Conservation (phyloP, 1,140 invertebrate species). For the Hypothenemus hampei region DNA sequence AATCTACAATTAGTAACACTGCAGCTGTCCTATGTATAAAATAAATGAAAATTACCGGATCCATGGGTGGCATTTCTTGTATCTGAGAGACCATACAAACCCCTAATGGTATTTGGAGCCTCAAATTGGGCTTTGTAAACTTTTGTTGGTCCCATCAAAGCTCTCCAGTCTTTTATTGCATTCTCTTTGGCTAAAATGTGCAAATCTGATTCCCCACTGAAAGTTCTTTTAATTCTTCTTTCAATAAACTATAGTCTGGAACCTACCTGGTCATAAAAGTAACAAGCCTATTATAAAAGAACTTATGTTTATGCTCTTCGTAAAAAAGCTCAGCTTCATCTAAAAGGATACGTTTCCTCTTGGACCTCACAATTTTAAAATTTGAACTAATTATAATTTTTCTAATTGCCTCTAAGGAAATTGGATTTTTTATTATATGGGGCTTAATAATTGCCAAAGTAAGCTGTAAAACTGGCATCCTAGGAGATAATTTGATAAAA, state of each 20-base stretch:
- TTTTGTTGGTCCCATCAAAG: constrained; percentile 84
- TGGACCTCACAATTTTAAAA: constrained; percentile 71
- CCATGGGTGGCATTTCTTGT: constrained; percentile 90
- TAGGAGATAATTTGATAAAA: too few relatives aligned
- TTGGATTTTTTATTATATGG: constrained; percentile 64
- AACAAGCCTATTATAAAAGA: constrained; percentile 82
- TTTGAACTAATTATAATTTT: constrained; percentile 63
- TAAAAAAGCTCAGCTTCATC: constrained; percentile 75
- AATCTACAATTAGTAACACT: constrained; percentile 58
- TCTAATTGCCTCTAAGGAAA: constrained; percentile 60
- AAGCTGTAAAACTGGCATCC: constrained; percentile 45
- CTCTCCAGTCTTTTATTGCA: constrained; percentile 75
- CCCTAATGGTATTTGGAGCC: constrained; percentile 71
- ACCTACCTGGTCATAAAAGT: constrained; percentile 79
- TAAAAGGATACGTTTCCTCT: constrained; percentile 55
- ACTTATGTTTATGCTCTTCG: constrained; percentile 74
- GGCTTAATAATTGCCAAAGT: constrained; percentile 74
- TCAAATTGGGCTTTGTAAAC: constrained; percentile 72
- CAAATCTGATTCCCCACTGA: constrained; percentile 74
- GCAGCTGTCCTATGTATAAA: too few relatives aligned
- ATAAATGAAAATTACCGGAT: constrained; percentile 62
- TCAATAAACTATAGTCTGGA: neutral
- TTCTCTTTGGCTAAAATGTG: constrained; percentile 71
- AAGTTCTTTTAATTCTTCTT: constrained; percentile 3
- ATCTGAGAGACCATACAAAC: constrained; percentile 80